Evolutionary conservation across 2,797 vertebrate species (phyloP), one percentile per base, ranked within the genome.

Genomic region (Pterois miles): DNA sequence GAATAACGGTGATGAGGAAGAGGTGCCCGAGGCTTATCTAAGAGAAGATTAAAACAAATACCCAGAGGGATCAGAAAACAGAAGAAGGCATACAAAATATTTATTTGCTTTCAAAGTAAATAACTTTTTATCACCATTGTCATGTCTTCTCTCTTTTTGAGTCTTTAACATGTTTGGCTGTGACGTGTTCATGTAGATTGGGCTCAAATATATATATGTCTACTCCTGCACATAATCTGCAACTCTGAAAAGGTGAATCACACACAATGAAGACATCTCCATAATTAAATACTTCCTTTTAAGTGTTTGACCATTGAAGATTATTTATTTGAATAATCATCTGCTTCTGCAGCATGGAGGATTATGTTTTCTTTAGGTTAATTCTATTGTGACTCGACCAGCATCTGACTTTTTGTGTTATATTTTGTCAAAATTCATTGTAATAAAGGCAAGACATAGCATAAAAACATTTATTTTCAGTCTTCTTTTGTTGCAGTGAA

Each of bases 11-110:
- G 95, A 95, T 1, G 90, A 93, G 48, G 91, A 93, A 48, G 96
- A 96, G 34, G 86, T 98, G 65, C 95, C 94, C 3, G 96, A 96
- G 29, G 95, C 95, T 22, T 99, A 99, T 88, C 94, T 98, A 46
- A 95, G 98, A 46, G 98, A 99, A 87, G 98, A 99, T 77, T 99
- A 85, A 98, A 25, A 66, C 16, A 48, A 73, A 53, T 50, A 6
- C 11, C 8, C 33, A 36, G 29, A 27, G 10, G 4, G 50, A 22
- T 56, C 60, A 33, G 14, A 31, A 60, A 38, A 36, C 4, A 36
- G 3, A 53, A 20, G 3, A 18, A 20, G 34, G 18, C 14, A 38
- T 6, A 34, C 57, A 65, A 59, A 65, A 7, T 1, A 1, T 31
- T 38, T 13, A 22, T 25, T 59, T 20, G 1, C 31, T 23, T 25